Percentiles rank a stretch among this genome's conserved stretches.
Conservation (phyloP, 2,797 vertebrate genomes). For the Octomys mimax region DNA sequence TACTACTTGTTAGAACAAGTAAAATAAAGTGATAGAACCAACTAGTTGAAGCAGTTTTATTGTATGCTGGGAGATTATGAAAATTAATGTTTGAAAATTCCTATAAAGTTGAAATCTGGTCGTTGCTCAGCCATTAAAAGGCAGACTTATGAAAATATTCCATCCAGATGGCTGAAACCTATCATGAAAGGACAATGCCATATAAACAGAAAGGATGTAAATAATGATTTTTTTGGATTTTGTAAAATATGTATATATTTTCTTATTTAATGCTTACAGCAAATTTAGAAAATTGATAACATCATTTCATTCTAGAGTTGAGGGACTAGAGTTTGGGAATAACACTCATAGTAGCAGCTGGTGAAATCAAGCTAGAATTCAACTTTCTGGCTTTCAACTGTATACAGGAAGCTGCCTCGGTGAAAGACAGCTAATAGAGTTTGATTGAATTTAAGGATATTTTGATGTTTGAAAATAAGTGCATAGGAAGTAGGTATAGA, state of each 20-base stretch:
- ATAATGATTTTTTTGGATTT: neutral
- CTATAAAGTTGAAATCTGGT: constrained; percentile 1
- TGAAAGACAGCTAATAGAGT: neutral
- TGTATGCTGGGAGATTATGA: constrained; percentile 14
- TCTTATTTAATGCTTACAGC: constrained; percentile 21
- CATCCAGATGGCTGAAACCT: neutral
- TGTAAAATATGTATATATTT: constrained; percentile 43
- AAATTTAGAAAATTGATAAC: constrained; percentile 33
- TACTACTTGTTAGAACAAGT: constrained; percentile 24
- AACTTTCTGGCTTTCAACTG: constrained; percentile 1
- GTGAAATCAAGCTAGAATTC: neutral
- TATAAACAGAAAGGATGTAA: neutral
- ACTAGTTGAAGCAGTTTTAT: constrained; percentile 33
- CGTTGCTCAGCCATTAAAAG: constrained; percentile 25
- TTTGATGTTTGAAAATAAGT: constrained; percentile 39
- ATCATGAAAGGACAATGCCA: neutral
- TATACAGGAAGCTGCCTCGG: neutral
- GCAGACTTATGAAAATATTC: constrained; percentile 52
- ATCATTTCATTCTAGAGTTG: constrained; percentile 9
- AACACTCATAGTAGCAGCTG: neutral
- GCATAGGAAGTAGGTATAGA: neutral
- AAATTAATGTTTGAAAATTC: constrained; percentile 55
- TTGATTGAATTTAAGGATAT: neutral
- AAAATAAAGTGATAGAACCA: constrained; percentile 11
- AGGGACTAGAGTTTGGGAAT: neutral